phyloP scores from a whole-genome alignment of 2,113 vertebrate species.

The Salvelinus fontinalis region DNA sequence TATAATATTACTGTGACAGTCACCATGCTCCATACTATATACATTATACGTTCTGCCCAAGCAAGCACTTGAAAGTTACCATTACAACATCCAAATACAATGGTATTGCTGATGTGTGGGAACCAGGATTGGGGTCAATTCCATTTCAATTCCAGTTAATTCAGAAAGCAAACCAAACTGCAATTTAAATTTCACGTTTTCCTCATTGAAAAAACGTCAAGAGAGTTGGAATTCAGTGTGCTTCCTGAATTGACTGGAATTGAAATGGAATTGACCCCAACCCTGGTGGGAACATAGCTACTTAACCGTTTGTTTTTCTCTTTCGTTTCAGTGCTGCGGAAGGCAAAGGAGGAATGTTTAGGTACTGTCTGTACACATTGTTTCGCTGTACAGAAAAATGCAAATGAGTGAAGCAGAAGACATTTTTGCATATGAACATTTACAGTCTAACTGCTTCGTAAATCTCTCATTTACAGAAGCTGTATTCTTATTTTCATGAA shows the following conservation, averaged over 20 bases:
- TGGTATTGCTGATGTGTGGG: slow-evolving; percentile 85
- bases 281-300: slow-evolving; percentile 52
- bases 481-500: slow-evolving; percentile 87
- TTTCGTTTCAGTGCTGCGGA: slow-evolving; percentile 78
- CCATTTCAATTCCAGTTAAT: too few relatives aligned
- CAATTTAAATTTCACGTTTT: too few relatives aligned
- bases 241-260: too few relatives aligned
- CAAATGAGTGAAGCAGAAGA: slow-evolving; percentile 86
- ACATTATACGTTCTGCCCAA: slow-evolving; percentile 71
- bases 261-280: too few relatives aligned
- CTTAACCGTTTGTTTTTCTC: slow-evolving; percentile 73
- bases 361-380: slow-evolving; percentile 81
- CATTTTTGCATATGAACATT: slow-evolving; percentile 94
- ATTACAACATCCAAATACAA: slow-evolving; percentile 84
- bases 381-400: slow-evolving; percentile 81
- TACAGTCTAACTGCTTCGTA: slow-evolving; percentile 88
- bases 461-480: slow-evolving; percentile 89
- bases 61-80: slow-evolving; percentile 80
- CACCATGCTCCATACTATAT: slow-evolving; percentile 82
- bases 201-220: too few relatives aligned
- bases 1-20: slow-evolving; percentile 74
- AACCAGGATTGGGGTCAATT: too few relatives aligned
- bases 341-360: slow-evolving; percentile 98
- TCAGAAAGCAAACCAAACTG: too few relatives aligned
- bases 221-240: too few relatives aligned